These are phyloP conservation scores for Calycopis cecrops DNA, from an alignment of 1,140 invertebrate species.

Conservation along the genomic window DNA sequence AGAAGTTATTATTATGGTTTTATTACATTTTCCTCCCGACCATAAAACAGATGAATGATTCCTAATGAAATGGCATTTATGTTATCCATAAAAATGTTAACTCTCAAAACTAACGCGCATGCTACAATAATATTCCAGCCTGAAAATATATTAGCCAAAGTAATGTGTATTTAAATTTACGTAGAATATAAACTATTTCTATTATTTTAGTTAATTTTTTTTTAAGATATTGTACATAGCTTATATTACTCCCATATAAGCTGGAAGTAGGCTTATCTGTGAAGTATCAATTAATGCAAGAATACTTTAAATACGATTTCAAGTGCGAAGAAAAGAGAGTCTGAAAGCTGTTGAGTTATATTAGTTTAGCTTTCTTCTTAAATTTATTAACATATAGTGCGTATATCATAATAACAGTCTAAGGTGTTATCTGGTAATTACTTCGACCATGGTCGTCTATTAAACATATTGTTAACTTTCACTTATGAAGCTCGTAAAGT, in stretches of 20 bases:
- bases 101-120: not conserved
- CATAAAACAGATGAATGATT: slow-evolving; percentile 28
- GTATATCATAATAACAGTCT: too few species aligned
- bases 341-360: too few species aligned
- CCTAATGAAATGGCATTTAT: slow-evolving; percentile 9
- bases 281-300: too few species aligned
- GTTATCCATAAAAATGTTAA: slow-evolving; percentile 10
- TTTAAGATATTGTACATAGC: too few species aligned
- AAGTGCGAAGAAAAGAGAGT: too few species aligned
- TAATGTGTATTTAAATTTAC: not conserved
- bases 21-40: slow-evolving; percentile 43
- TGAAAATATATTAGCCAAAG: not conserved
- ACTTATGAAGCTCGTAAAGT: slow-evolving; percentile 1
- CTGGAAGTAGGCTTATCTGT: too few species aligned
- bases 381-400: too few species aligned
- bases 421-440: not conserved
- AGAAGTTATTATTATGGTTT: slow-evolving; percentile 31
- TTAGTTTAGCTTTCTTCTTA: too few species aligned
- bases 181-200: not conserved
- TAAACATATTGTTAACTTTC: slow-evolving; percentile 1
- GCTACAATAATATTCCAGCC: not conserved
- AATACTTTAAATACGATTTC: too few species aligned
- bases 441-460: not conserved
- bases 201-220: too few species aligned
- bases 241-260: too few species aligned